These are phyloP conservation scores for Plutomurus gul DNA, from an alignment of 1,140 invertebrate genomes.

Conservation along the genomic window DNA sequence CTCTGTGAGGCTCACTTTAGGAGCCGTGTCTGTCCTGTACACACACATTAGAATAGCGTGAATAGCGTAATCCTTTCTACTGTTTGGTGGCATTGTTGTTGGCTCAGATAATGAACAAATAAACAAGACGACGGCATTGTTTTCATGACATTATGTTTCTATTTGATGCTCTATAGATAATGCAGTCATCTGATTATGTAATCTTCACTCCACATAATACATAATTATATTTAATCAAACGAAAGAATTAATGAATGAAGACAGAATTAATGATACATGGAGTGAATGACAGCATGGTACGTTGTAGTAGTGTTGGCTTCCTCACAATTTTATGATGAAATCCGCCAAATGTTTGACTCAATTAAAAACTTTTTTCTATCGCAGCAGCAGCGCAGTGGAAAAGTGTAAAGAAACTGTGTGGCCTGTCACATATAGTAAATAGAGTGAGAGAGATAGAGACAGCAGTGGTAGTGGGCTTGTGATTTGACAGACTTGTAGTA, in stretches of 20 bases:
- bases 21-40: too few relatives aligned
- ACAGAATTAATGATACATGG: not conserved
- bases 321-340: not conserved
- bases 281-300: not conserved
- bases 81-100: constrained; percentile 23
- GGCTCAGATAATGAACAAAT: constrained; percentile 1
- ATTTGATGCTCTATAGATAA: not conserved
- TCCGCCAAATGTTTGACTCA: not conserved
- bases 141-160: not conserved
- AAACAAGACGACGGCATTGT: constrained; percentile 7
- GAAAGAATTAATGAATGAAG: not conserved
- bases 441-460: too few relatives aligned
- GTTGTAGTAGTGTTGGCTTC: not conserved
- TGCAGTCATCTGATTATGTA: constrained; percentile 4
- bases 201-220: not conserved
- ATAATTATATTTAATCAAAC: not conserved
- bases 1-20: too few relatives aligned
- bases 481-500: not conserved
- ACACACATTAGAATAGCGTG: too few relatives aligned
- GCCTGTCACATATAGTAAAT: too few relatives aligned
- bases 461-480: not conserved
- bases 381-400: not conserved
- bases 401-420: not conserved
- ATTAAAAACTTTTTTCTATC: not conserved
- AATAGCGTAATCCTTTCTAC: too few relatives aligned